Conservation (phyloP, 2,888 invertebrate species). For the Drosophila differens region DNA sequence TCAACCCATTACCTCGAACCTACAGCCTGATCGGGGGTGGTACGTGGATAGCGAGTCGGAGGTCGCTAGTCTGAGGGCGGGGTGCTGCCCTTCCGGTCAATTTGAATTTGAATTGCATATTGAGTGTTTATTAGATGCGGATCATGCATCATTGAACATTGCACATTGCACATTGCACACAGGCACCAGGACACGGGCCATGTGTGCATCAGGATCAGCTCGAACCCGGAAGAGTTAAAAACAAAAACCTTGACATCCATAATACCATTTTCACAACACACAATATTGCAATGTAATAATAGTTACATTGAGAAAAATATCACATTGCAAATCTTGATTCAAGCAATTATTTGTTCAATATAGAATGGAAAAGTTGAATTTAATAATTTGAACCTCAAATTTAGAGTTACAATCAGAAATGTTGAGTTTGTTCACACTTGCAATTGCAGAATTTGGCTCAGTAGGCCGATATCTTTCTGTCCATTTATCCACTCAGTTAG, state of each 20-base stretch:
- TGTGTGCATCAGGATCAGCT: slow-evolving; percentile 31
- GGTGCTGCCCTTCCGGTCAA: slow-evolving; percentile 74
- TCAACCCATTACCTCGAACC: slow-evolving; percentile 18
- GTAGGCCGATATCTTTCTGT: background rate
- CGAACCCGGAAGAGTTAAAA: background rate
- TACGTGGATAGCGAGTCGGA: background rate
- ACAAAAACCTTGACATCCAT: background rate
- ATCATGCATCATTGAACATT: slow-evolving; percentile 69
- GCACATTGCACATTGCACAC: background rate
- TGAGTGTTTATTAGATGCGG: slow-evolving; percentile 77
- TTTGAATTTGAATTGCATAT: slow-evolving; percentile 76
- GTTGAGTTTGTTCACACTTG: background rate
- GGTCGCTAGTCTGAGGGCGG: slow-evolving; percentile 2
- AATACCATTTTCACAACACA: background rate
- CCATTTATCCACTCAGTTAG: background rate
- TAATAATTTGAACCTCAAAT: background rate
- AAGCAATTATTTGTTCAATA: background rate
- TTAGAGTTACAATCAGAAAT: background rate
- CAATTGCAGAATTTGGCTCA: background rate
- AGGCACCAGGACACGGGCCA: slow-evolving; percentile 24
- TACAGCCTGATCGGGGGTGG: slow-evolving; percentile 4
- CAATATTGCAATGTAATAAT: background rate
- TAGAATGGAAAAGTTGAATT: background rate
- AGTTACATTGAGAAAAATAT: background rate
- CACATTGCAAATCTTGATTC: background rate